phyloP scores from a whole-genome alignment of 2,113 vertebrate species.

The Pterophyllum scalare region DNA sequence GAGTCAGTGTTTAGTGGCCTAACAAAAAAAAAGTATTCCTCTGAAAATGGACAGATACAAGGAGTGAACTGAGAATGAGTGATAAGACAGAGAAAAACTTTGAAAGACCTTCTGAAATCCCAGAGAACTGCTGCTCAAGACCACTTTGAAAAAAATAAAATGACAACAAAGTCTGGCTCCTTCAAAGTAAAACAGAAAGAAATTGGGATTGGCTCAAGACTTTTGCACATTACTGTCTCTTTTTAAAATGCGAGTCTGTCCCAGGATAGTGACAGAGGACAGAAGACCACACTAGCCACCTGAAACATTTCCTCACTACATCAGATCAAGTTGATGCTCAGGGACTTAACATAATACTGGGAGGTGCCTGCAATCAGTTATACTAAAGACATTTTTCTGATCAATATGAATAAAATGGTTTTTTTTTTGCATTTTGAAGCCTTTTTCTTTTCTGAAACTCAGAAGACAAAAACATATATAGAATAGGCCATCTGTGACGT shows the following conservation, averaged over 20 bases:
- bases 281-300: constrained; percentile 37
- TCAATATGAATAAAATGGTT: neutral
- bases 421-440: neutral
- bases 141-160: too few relatives aligned
- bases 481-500: constrained; percentile 35
- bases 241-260: too few relatives aligned
- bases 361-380: neutral
- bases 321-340: neutral
- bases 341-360: too few relatives aligned
- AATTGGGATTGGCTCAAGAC: neutral
- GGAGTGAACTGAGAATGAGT: neutral
- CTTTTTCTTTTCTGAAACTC: neutral
- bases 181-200: neutral
- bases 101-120: neutral
- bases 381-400: neutral
- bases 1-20: too few relatives aligned
- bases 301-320: constrained; percentile 46
- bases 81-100: neutral
- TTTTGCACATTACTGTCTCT: too few relatives aligned
- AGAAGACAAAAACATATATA: neutral
- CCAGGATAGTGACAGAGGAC: too few relatives aligned
- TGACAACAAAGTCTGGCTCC: neutral
- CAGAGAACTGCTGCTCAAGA: neutral
- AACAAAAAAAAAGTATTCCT: too few relatives aligned
- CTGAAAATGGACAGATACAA: too few relatives aligned